phyloP scores from a whole-genome alignment of 2,113 vertebrate genomes.

The Grammomys dolichurus region DNA sequence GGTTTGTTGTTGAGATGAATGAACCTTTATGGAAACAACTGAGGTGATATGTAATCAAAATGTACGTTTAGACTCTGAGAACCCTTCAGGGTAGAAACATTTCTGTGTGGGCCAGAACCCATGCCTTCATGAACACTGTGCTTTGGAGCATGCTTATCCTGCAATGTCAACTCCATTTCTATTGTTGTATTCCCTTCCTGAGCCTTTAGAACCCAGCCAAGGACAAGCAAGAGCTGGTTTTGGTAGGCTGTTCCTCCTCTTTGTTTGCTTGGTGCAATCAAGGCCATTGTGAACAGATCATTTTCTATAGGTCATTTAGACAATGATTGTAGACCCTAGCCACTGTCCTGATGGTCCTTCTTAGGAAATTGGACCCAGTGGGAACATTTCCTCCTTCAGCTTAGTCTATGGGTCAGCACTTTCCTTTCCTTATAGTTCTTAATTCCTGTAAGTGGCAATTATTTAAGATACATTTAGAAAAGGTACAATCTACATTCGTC shows the following conservation, averaged over 20 bases:
- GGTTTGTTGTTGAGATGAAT: neutral
- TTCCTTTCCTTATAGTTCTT: conserved; percentile 88
- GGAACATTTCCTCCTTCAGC: conserved; percentile 86
- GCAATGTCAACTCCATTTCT: neutral
- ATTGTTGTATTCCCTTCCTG: conserved; percentile 64
- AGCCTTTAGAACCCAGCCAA: conserved; percentile 59
- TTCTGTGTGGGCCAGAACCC: neutral
- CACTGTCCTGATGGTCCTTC: conserved; percentile 87
- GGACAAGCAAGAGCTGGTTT: conserved; percentile 75
- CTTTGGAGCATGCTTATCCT: neutral
- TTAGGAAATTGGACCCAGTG: conserved; percentile 88
- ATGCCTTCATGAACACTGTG: neutral
- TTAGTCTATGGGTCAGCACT: conserved; percentile 89
- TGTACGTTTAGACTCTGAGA: conserved; percentile 1
- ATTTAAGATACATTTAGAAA: conserved; percentile 89
- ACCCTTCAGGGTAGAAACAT: conserved; percentile 51
- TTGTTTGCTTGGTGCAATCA: conserved; percentile 81
- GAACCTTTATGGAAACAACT: neutral
- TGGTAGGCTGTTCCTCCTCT: conserved; percentile 63
- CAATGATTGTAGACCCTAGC: conserved; percentile 86
- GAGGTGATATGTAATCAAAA: conserved; percentile 59
- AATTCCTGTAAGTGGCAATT: conserved; percentile 90
- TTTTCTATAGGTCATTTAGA: conserved; percentile 87
- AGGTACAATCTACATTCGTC: conserved; percentile 88
- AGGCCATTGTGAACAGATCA: conserved; percentile 82